Conservation (phyloP, 1,140 invertebrate genomes). For the Microvelia longipes region DNA sequence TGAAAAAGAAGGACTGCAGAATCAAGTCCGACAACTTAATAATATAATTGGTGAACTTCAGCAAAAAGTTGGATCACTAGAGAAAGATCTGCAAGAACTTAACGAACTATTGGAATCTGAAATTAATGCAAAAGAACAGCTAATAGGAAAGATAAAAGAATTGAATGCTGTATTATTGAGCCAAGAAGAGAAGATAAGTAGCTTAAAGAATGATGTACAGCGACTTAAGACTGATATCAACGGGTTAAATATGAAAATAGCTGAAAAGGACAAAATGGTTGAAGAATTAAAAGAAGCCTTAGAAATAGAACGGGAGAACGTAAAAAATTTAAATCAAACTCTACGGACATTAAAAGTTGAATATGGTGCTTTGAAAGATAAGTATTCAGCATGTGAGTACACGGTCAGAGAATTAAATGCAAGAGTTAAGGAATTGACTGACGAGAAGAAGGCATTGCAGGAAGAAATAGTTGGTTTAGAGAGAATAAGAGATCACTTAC, state of each 20-base stretch:
- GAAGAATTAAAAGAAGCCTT: conserved; percentile 4
- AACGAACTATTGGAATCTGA: neutral
- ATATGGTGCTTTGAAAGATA: neutral
- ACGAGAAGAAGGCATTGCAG: neutral
- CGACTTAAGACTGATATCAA: neutral
- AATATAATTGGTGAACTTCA: neutral
- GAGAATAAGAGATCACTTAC: neutral
- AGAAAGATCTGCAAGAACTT: neutral
- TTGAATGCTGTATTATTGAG: neutral
- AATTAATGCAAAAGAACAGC: neutral
- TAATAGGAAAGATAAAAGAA: neutral
- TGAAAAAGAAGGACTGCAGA: neutral
- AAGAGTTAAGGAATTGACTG: neutral
- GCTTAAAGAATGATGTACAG: neutral
- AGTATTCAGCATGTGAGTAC: neutral
- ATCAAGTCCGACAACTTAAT: neutral
- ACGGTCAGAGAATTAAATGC: neutral
- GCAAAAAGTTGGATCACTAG: neutral
- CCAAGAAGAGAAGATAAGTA: neutral
- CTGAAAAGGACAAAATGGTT: neutral
- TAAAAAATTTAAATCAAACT: neutral
- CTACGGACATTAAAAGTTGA: neutral
- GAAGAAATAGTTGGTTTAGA: conserved; percentile 2
- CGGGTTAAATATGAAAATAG: neutral
- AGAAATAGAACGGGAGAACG: neutral